Conservation (phyloP, 2,797 vertebrate genomes). For the Cirrhinus mrigala region DNA sequence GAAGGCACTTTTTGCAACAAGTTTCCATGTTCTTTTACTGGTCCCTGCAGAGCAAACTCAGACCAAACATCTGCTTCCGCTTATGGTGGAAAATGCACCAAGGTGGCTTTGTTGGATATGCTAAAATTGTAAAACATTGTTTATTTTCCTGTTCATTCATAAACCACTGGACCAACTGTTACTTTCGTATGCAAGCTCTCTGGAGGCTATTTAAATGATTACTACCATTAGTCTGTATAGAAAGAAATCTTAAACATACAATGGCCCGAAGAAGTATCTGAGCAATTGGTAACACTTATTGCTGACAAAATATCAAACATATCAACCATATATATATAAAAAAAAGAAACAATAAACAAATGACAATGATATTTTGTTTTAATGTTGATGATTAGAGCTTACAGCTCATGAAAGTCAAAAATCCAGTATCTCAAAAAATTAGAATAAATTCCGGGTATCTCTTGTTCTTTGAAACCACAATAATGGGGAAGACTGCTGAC, state of each 20-base stretch:
- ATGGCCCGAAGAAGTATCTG: background rate
- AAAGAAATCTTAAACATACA: slow-evolving; percentile 27
- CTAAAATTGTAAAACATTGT: slow-evolving; percentile 64
- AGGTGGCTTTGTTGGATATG: slow-evolving; percentile 63
- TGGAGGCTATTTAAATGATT: slow-evolving; percentile 33
- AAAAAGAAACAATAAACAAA: background rate
- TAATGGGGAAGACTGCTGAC: no score
- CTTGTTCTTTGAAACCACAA: no score
- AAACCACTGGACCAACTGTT: slow-evolving; percentile 54
- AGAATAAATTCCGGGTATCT: no score
- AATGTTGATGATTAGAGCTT: no score
- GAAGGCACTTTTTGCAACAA: slow-evolving; percentile 62
- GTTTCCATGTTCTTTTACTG: slow-evolving; percentile 68
- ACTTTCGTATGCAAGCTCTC: slow-evolving; percentile 33
- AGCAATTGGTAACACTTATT: background rate
- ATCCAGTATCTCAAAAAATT: no score
- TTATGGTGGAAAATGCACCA: slow-evolving; percentile 68
- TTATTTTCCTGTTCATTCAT: slow-evolving; percentile 57
- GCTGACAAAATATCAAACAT: background rate
- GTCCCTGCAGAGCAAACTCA: slow-evolving; percentile 63
- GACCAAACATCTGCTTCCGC: slow-evolving; percentile 72
- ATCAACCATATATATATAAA: background rate
- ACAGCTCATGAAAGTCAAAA: no score
- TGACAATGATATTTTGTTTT: no score
- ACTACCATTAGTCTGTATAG: slow-evolving; percentile 48